Evolutionary conservation across 2,797 vertebrate species (phyloP).

Genomic region (Centropyge bicolor): DNA sequence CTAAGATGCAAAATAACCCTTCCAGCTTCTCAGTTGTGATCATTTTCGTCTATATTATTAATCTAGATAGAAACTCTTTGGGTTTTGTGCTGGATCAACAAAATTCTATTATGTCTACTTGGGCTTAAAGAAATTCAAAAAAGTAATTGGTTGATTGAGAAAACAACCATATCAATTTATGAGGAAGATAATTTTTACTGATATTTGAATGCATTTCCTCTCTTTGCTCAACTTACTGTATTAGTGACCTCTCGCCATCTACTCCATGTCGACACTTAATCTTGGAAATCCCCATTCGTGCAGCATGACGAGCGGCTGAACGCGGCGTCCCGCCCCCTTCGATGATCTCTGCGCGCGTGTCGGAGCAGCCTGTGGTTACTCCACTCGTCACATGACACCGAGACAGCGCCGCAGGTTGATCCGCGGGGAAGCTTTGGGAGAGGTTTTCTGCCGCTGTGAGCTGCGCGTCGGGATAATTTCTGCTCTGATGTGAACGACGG

Average conservation of each 20-base stretch:
- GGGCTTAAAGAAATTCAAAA: neutral
- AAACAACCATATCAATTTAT: neutral
- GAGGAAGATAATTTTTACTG: no score
- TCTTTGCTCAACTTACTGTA: conserved; percentile 27
- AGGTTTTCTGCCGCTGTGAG: neutral
- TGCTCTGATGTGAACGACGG: neutral
- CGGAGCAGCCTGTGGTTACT: conserved; percentile 2
- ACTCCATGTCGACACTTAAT: conserved; percentile 49
- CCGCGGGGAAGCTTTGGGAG: conserved; percentile 10
- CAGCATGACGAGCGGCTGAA: conserved; percentile 27
- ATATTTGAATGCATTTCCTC: neutral
- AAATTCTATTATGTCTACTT: neutral
- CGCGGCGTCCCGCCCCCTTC: conserved; percentile 23
- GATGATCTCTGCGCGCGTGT: conserved; percentile 24
- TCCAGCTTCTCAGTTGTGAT: neutral
- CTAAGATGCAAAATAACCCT: no score
- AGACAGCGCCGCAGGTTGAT: conserved; percentile 7
- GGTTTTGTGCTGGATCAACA: neutral
- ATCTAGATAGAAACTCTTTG: neutral
- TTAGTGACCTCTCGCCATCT: conserved; percentile 34
- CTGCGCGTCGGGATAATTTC: neutral
- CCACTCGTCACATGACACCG: conserved; percentile 13
- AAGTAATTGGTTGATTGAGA: neutral
- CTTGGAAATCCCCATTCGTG: conserved; percentile 66
- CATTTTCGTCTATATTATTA: neutral